Base-by-base conservation (phyloP, 2,113 vertebrate genomes). In the Microcebus griseorufus region DNA sequence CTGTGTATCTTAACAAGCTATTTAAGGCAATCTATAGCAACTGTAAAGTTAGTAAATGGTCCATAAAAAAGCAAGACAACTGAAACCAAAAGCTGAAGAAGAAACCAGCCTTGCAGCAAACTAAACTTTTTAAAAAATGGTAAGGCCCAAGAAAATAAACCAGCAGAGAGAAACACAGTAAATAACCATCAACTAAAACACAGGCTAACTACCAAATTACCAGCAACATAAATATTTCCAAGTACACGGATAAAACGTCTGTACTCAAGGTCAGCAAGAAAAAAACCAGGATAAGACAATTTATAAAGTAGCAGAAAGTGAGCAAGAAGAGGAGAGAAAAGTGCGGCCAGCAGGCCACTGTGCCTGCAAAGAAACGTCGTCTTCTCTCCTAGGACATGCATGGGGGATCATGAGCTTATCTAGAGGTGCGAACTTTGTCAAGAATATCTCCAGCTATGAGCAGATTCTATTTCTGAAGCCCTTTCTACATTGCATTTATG, bases 171-270 rank as follows among this genome's bases (percentile, higher is more conserved):
- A 96, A 96, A 94, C 45, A 86, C 18, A 85, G 75, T 95, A 82
- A 96, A 97, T 88, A 96, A 85, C 12, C 55, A 87, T 69, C 39
- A 79, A 42, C 32, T 67, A 94, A 90, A 80, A 87, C 78, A 69
- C 25, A 92, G 25, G 70, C 51, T 95, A 95, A 96, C 75, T 82
- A 96, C 72, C 78, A 90, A 90, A 83, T 93, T 93, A 95, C 27
- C n/a, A 79, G 88, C 45, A 93, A 70, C 92, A 95, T 88, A 96
- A 93, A 95, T 92, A 94, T 18, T 85, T 81, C 67, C 80, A 97
- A 92, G 45, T 64, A 62, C 45, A 58, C 14, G 22, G 3, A 29
- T 83, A 94, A 96, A 94, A 92, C 20, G 51, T 81, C 53, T 78
- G 55, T 29, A 3, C 1, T 93, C 51, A 81, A 95, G 80, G 45